Evolutionary conservation across 2,888 invertebrate genomes (phyloP), one percentile per base, ranked within the genome.

Genomic region (Papilio elwesi): DNA sequence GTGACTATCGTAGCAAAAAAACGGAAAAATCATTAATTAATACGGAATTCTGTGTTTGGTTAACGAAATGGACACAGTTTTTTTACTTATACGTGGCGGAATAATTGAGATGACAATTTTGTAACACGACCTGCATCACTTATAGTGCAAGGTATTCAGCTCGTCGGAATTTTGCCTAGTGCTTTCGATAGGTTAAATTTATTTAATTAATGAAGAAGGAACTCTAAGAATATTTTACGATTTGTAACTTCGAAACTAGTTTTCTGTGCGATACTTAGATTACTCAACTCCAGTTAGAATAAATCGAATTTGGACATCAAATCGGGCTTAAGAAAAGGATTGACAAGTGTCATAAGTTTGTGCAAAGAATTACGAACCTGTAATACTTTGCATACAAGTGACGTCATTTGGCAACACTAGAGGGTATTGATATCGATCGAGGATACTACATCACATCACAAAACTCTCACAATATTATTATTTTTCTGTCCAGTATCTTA

Each of bases 71-170:
- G 26, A 26, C 26, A 26, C 26, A 26, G 26, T 26, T 26, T n/a
- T 0, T 57, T 26, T 26, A 26, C 38, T 38, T 38, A 59, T 55
- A 11, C n/a, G 38, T 38, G 57, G 57, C 38, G 57, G 57, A 57
- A 57, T 57, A 57, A 57, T 57, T 57, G 38, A 57, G 38, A 57
- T 57, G 57, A 57, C 57, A 57, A 55, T 55, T 55, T 38, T 57
- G 57, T 57, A 57, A 57, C 43, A 43, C 43, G 43, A 43, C 9
- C n/a, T n/a, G n/a, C n/a, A n/a, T n/a, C n/a, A n/a, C n/a, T n/a
- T n/a, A n/a, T n/a, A 57, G 43, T 10, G 38, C 38, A 59, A 43
- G 43, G 43, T 38, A 43, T 43, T 62, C 15, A n/a, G 59, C 43
- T 38, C 15, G n/a, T 43, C n/a, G 36, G 36, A 13, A 59, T 62